Evolutionary conservation across 2,888 invertebrate genomes (phyloP), one percentile per base, ranked within the genome.

Genomic region (Protonemura montana): DNA sequence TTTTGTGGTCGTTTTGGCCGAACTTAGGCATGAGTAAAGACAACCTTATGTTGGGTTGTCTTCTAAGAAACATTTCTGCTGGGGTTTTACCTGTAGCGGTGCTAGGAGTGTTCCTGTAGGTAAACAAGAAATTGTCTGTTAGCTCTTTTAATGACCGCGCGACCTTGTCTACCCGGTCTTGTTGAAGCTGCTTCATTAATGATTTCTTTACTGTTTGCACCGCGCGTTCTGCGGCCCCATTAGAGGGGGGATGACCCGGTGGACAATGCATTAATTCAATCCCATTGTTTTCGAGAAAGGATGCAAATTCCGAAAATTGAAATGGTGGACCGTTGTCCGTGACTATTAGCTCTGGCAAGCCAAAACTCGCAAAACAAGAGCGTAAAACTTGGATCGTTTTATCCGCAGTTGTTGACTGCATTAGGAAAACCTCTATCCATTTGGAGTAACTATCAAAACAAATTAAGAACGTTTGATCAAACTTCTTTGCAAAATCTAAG

Each of bases 321-420:
- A 89, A 89, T 30, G 87, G 85, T 0, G 88, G 87, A 27, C 89
- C 89, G 80, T 89, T 89, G 85, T 89, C 89, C 0, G 89, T 89
- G 13, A 89, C 89, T 2, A 90, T 81, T 6, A 41, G 77, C n/a
- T 87, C 87, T 25, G 89, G 89, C 25, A 90, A 87, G 0, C 89
- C 89, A 88, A 89, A 89, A 80, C 88, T 88, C 76, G 88, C 86
- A 89, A 89, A 89, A 87, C 82, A 27, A 16, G 29, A 27, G 29
- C 86, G 82, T 27, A 89, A 59, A 7, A 29, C 87, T 81, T 85
- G 84, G 35, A 89, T 87, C 41, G 87, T 86, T 6, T 80, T 87
- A 10, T 86, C 85, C 3, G 87, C 76, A 29, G 88, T 89, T 30
- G 88, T 88, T 76, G 86, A 85, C 35, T 87, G 87, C 27, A 89